These are phyloP conservation scores for Aphaenogaster rudis DNA, from an alignment of 1,140 invertebrate genomes.

Conservation along the genomic window DNA sequence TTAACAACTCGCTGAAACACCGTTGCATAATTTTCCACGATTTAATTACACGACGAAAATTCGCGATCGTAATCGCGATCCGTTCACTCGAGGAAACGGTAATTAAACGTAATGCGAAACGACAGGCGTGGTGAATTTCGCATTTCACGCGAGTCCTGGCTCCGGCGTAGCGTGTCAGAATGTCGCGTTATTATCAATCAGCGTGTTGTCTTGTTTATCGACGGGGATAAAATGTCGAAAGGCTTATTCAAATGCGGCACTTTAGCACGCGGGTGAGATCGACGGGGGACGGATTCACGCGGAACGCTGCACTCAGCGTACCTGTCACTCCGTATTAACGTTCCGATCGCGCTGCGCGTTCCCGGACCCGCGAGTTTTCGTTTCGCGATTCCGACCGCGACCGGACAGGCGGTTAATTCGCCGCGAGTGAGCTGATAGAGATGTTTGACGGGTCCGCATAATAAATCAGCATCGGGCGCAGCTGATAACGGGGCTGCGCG, in stretches of 20 bases:
- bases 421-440: constrained; percentile 63
- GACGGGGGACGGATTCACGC: constrained; percentile 27
- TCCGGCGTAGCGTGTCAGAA: constrained; percentile 19
- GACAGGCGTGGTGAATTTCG: constrained; percentile 53
- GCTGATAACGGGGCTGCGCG: constrained; percentile 37
- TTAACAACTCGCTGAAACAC: constrained; percentile 5
- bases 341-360: constrained; percentile 24
- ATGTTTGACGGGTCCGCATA: constrained; percentile 67
- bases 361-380: constrained; percentile 29
- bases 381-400: constrained; percentile 35
- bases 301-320: constrained; percentile 44
- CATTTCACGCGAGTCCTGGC: constrained; percentile 41
- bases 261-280: constrained; percentile 46
- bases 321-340: constrained; percentile 55
- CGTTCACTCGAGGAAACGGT: constrained; percentile 12
- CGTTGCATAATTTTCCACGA: constrained; percentile 19
- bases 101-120: constrained; percentile 56
- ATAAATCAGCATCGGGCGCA: constrained; percentile 68
- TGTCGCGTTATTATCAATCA: constrained; percentile 61
- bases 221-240: constrained; percentile 55
- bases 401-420: constrained; percentile 59
- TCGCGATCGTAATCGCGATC: constrained; percentile 14
- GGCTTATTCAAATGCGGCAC: constrained; percentile 60
- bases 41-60: constrained; percentile 45
- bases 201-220: constrained; percentile 54